These are phyloP conservation scores for Palythoa grandiflora DNA, from an alignment of 92 coral and sea anemone genomes.

Conservation along the genomic window DNA sequence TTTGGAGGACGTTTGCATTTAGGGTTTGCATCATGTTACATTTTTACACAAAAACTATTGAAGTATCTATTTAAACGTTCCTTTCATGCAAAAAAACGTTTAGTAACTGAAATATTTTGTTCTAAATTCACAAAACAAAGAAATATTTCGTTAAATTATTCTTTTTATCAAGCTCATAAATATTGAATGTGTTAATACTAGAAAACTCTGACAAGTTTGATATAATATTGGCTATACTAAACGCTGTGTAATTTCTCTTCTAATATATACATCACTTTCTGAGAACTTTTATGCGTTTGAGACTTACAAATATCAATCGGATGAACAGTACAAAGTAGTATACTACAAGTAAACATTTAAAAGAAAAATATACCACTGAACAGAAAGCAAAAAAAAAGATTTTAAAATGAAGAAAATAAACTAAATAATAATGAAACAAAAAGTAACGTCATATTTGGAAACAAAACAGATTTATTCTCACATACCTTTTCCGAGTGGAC, in stretches of 20 bases:
- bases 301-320: background rate
- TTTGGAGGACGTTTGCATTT: background rate
- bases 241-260: background rate
- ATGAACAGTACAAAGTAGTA: background rate
- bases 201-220: constrained; percentile 61
- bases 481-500: constrained; percentile 95
- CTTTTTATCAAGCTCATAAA: constrained; percentile 45
- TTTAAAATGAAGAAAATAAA: background rate
- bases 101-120: background rate
- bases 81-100: constrained; percentile 4
- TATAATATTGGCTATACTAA: constrained; percentile 33
- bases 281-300: no score
- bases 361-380: background rate
- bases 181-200: constrained; percentile 60
- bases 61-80: background rate
- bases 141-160: background rate
- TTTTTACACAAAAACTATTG: background rate
- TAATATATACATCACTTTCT: background rate
- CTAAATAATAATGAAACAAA: background rate
- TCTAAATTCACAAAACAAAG: constrained; percentile 17
- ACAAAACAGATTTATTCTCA: background rate
- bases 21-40: background rate
- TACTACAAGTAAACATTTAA: background rate
- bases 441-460: background rate
- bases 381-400: background rate